Evolutionary conservation across 1,140 invertebrate species (phyloP).

Genomic region (Pogonus chalceus): DNA sequence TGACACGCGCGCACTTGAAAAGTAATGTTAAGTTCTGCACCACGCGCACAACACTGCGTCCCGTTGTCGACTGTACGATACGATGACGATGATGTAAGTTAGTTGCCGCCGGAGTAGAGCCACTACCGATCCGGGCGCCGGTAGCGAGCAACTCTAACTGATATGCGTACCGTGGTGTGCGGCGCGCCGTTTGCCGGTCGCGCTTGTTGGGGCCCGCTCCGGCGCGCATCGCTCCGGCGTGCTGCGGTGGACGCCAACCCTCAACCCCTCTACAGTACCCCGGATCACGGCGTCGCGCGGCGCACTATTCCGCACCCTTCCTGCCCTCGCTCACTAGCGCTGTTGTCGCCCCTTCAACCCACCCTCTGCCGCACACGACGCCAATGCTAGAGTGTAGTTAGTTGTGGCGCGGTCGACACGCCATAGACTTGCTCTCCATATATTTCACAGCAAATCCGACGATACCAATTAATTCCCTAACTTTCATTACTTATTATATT

Average conservation of each 20-base stretch:
- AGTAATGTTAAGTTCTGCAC: too few relatives aligned
- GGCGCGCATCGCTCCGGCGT: too few relatives aligned
- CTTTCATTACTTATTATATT: too few relatives aligned
- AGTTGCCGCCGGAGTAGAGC: too few relatives aligned
- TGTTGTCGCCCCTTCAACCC: not conserved
- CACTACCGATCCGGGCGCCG: not conserved
- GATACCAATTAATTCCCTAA: too few relatives aligned
- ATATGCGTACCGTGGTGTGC: not conserved
- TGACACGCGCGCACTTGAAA: not conserved
- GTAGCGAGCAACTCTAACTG: constrained; percentile 1
- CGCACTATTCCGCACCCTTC: not conserved
- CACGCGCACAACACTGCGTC: not conserved
- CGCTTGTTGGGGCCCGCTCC: not conserved
- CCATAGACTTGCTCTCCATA: too few relatives aligned
- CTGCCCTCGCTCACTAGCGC: not conserved
- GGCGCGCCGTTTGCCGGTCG: not conserved
- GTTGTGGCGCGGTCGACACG: too few relatives aligned
- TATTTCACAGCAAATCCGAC: too few relatives aligned
- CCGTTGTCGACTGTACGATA: too few relatives aligned
- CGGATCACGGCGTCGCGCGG: not conserved
- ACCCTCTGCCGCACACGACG: not conserved
- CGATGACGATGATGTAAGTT: too few relatives aligned
- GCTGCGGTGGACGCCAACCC: not conserved
- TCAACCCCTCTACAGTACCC: not conserved
- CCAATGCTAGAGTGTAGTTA: too few relatives aligned